Evolutionary conservation across 2,113 vertebrate species (phyloP).

Genomic region (Gila orcuttii): DNA sequence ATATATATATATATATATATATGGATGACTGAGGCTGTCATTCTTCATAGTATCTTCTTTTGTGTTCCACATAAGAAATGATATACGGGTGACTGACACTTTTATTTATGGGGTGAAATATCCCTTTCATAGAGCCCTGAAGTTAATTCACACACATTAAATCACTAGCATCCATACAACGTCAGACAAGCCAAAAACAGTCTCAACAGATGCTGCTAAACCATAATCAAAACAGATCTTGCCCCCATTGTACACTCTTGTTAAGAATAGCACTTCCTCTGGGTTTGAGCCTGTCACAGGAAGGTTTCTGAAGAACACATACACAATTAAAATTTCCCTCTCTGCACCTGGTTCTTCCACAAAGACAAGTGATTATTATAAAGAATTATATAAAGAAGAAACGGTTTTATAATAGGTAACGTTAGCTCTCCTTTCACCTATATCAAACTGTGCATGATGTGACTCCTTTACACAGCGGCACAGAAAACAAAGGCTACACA

Average conservation of each 20-base stretch:
- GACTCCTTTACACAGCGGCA: background rate
- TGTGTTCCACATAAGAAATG: background rate
- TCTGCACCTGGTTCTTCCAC: conserved; percentile 31
- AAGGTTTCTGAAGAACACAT: conserved; percentile 47
- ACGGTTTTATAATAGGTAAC: background rate
- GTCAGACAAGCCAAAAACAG: background rate
- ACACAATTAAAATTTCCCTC: conserved; percentile 48
- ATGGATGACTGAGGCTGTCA: too few relatives aligned
- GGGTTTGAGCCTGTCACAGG: conserved; percentile 20
- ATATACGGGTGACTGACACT: background rate
- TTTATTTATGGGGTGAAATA: background rate
- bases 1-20: too few relatives aligned
- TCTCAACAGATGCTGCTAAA: conserved; percentile 13
- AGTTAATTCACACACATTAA: background rate
- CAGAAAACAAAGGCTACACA: background rate
- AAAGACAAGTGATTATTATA: background rate
- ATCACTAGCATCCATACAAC: conserved; percentile 11
- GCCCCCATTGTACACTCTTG: conserved; percentile 31
- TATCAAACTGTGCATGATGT: background rate
- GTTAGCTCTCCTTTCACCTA: background rate
- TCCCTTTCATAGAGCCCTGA: background rate
- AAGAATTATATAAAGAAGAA: background rate
- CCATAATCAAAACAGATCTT: conserved; percentile 48
- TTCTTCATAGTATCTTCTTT: background rate
- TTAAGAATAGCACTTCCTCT: conserved; percentile 55